A percentile compares a stretch with the other conserved stretches of the same genome.
These are phyloP conservation scores for Brachionichthys hirsutus DNA, from an alignment of 2,113 vertebrate species.

Conservation along the genomic window DNA sequence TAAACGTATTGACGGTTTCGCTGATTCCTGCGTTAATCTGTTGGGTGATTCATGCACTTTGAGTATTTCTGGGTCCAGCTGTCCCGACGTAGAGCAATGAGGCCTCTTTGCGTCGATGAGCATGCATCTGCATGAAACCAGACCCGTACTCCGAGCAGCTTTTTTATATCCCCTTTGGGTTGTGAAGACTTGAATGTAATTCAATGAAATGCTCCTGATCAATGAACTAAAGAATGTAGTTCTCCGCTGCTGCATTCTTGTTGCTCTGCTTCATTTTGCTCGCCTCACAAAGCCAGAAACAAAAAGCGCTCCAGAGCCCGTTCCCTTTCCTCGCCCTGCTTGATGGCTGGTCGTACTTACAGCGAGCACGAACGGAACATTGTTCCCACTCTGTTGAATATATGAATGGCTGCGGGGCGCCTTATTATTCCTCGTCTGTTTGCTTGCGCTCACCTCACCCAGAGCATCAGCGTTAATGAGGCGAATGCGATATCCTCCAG, in stretches of 20 bases:
- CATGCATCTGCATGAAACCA: constrained; percentile 20
- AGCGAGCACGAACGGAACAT: constrained; percentile 11
- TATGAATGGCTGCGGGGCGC: constrained; percentile 39
- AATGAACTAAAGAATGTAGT: constrained; percentile 56
- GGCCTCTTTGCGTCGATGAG: not conserved
- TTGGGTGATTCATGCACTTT: too few species aligned
- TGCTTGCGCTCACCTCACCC: constrained; percentile 39
- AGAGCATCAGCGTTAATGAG: constrained; percentile 59
- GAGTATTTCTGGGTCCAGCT: not conserved
- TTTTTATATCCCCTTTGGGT: constrained; percentile 6
- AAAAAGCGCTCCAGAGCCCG: constrained; percentile 16
- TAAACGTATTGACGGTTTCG: too few species aligned
- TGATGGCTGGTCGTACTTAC: constrained; percentile 31
- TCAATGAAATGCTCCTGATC: constrained; percentile 41
- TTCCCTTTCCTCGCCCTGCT: not conserved
- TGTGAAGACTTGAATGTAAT: constrained; percentile 8
- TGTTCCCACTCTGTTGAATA: constrained; percentile 51
- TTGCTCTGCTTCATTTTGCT: constrained; percentile 3
- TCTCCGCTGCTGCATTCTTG: constrained; percentile 19
- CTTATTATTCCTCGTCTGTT: constrained; percentile 53
- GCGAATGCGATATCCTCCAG: constrained; percentile 40
- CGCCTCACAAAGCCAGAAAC: constrained; percentile 11
- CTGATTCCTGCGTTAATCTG: too few species aligned
- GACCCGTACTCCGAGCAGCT: not conserved
- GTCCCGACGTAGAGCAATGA: not conserved